Conservation (phyloP, 2,113 vertebrate species). For the Rhabdomys dilectus region DNA sequence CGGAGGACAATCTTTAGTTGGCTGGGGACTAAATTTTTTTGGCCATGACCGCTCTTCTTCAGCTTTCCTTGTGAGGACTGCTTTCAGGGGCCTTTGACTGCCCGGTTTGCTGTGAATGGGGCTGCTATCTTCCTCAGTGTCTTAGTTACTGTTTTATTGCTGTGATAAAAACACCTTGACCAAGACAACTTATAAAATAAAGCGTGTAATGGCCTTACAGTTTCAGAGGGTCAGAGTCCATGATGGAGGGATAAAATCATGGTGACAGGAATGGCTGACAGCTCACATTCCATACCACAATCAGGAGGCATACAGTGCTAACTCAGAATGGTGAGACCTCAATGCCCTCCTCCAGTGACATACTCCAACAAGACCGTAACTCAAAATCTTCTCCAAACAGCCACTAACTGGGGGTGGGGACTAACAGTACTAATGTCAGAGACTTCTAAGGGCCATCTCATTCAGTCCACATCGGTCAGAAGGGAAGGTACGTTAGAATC, state of each 20-base stretch:
- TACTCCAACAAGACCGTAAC: background rate
- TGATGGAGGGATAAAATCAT: background rate
- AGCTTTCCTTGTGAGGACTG: background rate
- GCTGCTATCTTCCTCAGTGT: background rate
- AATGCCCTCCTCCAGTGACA: background rate
- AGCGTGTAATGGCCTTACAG: background rate
- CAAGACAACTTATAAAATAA: background rate
- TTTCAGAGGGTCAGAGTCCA: background rate
- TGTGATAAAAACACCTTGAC: background rate
- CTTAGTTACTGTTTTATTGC: background rate
- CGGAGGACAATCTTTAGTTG: slow-evolving; percentile 21
- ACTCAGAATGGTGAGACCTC: too few species aligned
- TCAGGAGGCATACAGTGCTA: background rate
- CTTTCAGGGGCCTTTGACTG: background rate
- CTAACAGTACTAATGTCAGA: background rate
- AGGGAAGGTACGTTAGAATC: background rate
- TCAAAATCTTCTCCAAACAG: background rate
- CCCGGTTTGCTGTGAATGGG: background rate
- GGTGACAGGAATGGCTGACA: background rate
- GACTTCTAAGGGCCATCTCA: background rate
- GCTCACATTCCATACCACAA: background rate
- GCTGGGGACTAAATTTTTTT: background rate
- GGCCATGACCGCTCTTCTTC: background rate
- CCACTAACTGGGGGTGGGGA: background rate
- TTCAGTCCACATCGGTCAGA: background rate